Base-by-base conservation (phyloP, 2,113 vertebrate genomes). In the Nibea coibor region DNA sequence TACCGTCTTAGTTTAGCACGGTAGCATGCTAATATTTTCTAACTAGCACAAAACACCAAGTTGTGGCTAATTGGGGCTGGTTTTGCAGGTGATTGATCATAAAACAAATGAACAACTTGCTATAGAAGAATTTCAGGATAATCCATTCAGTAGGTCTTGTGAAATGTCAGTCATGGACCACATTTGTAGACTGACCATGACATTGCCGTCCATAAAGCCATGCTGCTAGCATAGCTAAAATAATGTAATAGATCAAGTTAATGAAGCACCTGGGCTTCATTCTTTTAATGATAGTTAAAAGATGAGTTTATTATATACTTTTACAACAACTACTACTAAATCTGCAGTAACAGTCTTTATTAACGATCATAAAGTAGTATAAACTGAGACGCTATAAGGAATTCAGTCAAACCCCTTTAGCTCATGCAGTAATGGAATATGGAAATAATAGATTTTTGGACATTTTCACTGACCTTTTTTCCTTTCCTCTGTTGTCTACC, bases 401-500 rank as follows among this genome's bases (percentile, higher is more conserved):
- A 28, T 63, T 62, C 17, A 10, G 19, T 73, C 16, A 51, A 19
- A 16, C 20, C n/a, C 10, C 17, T 24, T 65, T 14, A 17, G 12
- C 54, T 69, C 16, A 19, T 20, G 43, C 22, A n/a, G 6, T 22
- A 22, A 20, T 24, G 10, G 22, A 48, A 24, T 43, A 22, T 39
- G 51, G 19, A 80, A 62, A 45, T 19, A 8, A 62, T 2, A 19
- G 12, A 10, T 22, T 28, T 81, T 69, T 8, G 43, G 59, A 53
- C 26, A 72, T 71, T 71, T 69, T 54, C 59, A 28, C 58, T 24
- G 35, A n/a, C 48, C 48, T 82, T 16, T 66, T 47, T 31, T 43
- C 28, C 48, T 65, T 31, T 78, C 61, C 5, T 64, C 39, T 75
- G 45, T 48, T 66, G 47, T 85, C 88, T 76, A 71, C 82, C 76